Evolutionary conservation across 2,888 invertebrate species (phyloP).

Genomic region (Galerucella nymphaeae): DNA sequence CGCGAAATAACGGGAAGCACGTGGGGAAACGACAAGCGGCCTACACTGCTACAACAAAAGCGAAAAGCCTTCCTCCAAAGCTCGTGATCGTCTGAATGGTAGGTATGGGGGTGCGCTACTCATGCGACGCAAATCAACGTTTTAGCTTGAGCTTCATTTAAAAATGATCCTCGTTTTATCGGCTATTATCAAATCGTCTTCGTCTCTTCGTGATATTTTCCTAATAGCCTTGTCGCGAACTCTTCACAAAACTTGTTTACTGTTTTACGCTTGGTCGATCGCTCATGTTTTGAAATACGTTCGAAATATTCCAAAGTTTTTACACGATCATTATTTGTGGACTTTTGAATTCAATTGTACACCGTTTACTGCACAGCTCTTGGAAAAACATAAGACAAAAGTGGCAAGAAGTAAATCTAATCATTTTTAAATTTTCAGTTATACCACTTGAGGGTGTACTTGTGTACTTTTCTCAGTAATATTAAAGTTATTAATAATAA

Average conservation of each 20-base stretch:
- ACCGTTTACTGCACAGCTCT: too few relatives aligned
- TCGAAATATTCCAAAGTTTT: not conserved
- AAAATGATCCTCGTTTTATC: constrained; percentile 51
- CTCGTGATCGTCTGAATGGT: constrained; percentile 53
- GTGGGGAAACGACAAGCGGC: constrained; percentile 29
- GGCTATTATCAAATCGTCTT: constrained; percentile 49
- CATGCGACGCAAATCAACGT: constrained; percentile 52
- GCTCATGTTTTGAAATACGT: not conserved
- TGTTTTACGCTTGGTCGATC: not conserved
- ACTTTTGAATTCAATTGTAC: too few relatives aligned
- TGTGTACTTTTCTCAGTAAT: too few relatives aligned
- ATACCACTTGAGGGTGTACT: too few relatives aligned
- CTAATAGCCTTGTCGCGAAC: constrained; percentile 23
- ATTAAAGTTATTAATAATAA: too few relatives aligned
- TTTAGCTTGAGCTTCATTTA: constrained; percentile 52
- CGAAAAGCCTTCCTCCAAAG: constrained; percentile 49
- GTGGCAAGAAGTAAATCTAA: too few relatives aligned
- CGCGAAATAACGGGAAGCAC: constrained; percentile 32
- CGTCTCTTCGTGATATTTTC: constrained; percentile 42
- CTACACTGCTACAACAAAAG: constrained; percentile 47
- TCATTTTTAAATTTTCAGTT: too few relatives aligned
- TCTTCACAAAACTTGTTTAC: constrained; percentile 8
- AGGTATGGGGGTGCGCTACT: constrained; percentile 55
- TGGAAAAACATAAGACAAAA: too few relatives aligned
- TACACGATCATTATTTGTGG: not conserved